Evolutionary conservation across 2,797 vertebrate species (phyloP), one percentile per base, ranked within the genome.

Genomic region (Chlorospingus flavigularis): DNA sequence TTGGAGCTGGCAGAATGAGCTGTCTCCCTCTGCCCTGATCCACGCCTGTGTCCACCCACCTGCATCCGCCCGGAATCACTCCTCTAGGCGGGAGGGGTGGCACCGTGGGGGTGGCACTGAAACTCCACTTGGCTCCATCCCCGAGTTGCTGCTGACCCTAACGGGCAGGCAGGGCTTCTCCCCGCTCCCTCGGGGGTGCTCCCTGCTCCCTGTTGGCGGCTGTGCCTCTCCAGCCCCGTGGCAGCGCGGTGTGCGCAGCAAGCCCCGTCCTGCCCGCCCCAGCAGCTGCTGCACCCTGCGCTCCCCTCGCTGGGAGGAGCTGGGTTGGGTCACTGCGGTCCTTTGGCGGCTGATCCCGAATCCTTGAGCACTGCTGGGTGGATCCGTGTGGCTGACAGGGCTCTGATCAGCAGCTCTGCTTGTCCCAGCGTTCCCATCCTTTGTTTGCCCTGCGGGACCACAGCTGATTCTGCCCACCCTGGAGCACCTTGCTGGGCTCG

Each of bases 81-180:
- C 67, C 40, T 61, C 62, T 10, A 3, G 3, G 3, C 5, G 2
- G 53, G 40, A 42, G 40, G 40, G 40, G 40, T 42, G 40, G 40
- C 17, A 0, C 0, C 0, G 6, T 2, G 6, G 11, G 17, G 24
- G 11, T n/a, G 39, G 40, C 28, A 39, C 19, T 8, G 12, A 40
- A 74, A 74, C 66, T 47, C 71, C 16, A 0, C 51, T 39, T 1
- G 12, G 61, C 39, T 70, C 47, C 57, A 9, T 70, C 8, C 24
- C 33, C 1, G 39, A 43, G 75, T 2, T 43, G 43, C 43, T 43
- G 43, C 19, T 43, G 43, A 43, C 42, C 42, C 42, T 6, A 3
- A 43, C 0, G 14, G 30, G 63, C 39, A 60, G 79, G 30, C 45
- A 65, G 39, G 53, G 13, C 25, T 35, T 40, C 21, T 60, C 66